These are phyloP conservation scores for Taenaris catops DNA, from an alignment of 2,888 invertebrate genomes.

Conservation along the genomic window DNA sequence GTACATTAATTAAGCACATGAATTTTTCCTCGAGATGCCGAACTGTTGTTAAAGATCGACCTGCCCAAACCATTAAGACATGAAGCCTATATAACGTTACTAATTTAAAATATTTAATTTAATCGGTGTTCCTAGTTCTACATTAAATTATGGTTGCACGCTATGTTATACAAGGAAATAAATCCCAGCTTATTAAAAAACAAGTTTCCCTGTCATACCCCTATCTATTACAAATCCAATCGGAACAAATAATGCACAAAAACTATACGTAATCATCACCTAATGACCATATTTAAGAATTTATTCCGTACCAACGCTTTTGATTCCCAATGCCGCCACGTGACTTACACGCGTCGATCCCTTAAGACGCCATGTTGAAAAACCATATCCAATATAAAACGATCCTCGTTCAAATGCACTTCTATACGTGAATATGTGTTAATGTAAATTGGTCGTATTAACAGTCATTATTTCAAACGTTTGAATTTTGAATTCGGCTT, in stretches of 20 bases:
- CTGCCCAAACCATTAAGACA: too few species aligned
- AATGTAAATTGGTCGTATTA: conserved; percentile 35
- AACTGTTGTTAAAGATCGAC: too few species aligned
- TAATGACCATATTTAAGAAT: conserved; percentile 71
- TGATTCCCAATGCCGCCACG: conserved; percentile 61
- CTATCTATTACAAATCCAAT: conserved; percentile 65
- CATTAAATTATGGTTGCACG: too few species aligned
- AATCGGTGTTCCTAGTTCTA: too few species aligned
- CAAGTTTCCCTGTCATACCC: conserved; percentile 36
- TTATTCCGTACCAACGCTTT: conserved; percentile 70
- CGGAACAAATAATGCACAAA: conserved; percentile 49
- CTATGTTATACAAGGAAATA: conserved; percentile 23
- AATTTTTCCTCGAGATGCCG: too few species aligned
- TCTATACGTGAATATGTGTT: conserved; percentile 7
- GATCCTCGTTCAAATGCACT: conserved; percentile 21
- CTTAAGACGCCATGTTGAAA: conserved; percentile 51
- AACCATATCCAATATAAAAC: conserved; percentile 29
- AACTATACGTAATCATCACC: conserved; percentile 54
- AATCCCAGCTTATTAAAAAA: conserved; percentile 7
- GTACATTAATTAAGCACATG: too few species aligned
- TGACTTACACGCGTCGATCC: conserved; percentile 54
- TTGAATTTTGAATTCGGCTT: conserved; percentile 53
- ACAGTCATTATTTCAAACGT: conserved; percentile 61
- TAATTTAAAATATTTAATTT: too few species aligned
- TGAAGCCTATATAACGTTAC: too few species aligned